Percentiles rank a stretch among this genome's conserved stretches.
Conservation (phyloP, 2,888 invertebrate species). For the Stenodema calcarata region DNA sequence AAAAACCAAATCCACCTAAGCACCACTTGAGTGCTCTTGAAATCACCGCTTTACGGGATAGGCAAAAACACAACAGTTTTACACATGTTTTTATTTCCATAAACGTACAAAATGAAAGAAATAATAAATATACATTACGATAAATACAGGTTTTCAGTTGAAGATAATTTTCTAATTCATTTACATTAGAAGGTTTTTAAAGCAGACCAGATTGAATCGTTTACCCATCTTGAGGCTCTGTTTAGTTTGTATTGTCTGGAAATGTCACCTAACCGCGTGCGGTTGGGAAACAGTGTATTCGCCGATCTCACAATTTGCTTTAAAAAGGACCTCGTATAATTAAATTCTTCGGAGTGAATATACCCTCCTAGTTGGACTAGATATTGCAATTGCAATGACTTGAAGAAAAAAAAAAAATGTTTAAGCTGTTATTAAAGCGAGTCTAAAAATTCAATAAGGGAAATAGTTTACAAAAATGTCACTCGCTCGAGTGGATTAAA, state of each 20-base stretch:
- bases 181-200: conserved; percentile 7
- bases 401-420: neutral
- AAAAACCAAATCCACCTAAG: too few relatives aligned
- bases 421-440: conserved; percentile 36
- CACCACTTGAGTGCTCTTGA: too few relatives aligned
- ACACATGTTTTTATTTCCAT: conserved; percentile 47
- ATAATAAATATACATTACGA: conserved; percentile 53
- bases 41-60: too few relatives aligned
- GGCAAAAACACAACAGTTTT: neutral
- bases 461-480: conserved; percentile 27
- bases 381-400: conserved; percentile 49
- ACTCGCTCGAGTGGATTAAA: conserved; percentile 20
- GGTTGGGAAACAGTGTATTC: neutral
- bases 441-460: conserved; percentile 39
- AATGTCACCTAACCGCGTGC: neutral
- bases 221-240: neutral
- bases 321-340: neutral
- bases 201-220: conserved; percentile 20
- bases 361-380: conserved; percentile 46
- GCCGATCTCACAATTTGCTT: neutral
- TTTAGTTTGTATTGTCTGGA: neutral
- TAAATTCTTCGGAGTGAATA: conserved; percentile 22
- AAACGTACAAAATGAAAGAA: conserved; percentile 53
- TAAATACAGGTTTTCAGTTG: conserved; percentile 46
- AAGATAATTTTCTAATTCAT: conserved; percentile 11